Evolutionary conservation across 2,797 vertebrate genomes (phyloP), one percentile per base, ranked within the genome.

Genomic region (Furcifer pardalis): DNA sequence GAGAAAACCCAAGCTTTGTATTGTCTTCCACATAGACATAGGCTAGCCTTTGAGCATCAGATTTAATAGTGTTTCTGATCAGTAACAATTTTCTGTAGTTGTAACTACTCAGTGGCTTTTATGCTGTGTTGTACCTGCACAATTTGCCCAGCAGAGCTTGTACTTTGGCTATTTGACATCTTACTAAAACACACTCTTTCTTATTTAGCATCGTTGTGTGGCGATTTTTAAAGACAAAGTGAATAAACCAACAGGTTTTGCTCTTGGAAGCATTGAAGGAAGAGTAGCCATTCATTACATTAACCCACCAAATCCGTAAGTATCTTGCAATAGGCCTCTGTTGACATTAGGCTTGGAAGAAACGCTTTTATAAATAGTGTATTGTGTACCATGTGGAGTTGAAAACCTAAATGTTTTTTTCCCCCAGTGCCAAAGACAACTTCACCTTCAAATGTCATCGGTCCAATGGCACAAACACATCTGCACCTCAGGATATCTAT

Each of bases 151-250:
- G 17, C 37, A 49, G 42, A 49, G 19, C 10, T 59, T 32, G 63
- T 40, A 2, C 1, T 62, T 60, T 15, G 12, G 4, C 79, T 79
- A 1, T 62, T 32, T 73, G 76, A 1, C 21, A 63, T 21, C 56
- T 40, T 30, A 30, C 42, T 62, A 52, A 82, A 82, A 71, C 25
- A 30, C 7, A 63, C 5, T 73, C 10, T 52, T 66, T 86, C 44
- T 77, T 87, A 78, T 94, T 72, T 85, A 99, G 98, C 98, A 99
- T 91, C 98, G 98, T 37, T 99, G 99, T 92, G 98, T 99, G 78
- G 98, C 98, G 85, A 99, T 99, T 94, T 99, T 99, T 93, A 99
- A 98, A 96, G 99, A 99, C 95, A 99, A 99, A 93, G 98, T 99
- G 94, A 99, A 98, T 94, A 99, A 99, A 91, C 99, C 99, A 0